Evolutionary conservation across 23 tunicate genomes (phyloP).

Genomic region (Phallusia fumigata): DNA sequence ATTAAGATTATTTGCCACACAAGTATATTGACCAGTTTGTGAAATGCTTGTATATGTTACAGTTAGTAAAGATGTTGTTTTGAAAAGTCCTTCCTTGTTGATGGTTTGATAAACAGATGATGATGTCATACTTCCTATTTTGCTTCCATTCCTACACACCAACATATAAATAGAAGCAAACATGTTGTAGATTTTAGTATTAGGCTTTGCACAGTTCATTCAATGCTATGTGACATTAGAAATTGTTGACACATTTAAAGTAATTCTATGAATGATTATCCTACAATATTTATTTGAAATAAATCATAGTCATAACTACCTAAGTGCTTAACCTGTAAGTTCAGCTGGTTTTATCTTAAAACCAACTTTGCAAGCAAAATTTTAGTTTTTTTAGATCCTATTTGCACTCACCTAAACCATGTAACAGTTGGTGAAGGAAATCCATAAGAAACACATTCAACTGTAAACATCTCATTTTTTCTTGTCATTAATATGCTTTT

Average conservation of each 20-base stretch:
- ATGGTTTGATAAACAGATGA: neutral
- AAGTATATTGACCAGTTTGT: neutral
- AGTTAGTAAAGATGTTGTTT: neutral
- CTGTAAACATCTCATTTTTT: neutral
- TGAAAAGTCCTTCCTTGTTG: neutral
- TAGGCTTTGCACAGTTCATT: no score
- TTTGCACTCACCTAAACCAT: no score
- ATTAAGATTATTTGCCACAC: neutral
- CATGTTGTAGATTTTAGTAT: no score
- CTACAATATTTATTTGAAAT: no score
- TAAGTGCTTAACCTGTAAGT: no score
- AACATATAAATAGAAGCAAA: neutral
- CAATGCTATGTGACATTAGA: no score
- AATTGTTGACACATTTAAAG: no score
- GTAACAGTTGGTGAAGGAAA: neutral
- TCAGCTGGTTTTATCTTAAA: no score
- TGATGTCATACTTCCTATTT: neutral
- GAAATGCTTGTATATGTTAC: neutral
- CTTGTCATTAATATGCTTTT: neutral
- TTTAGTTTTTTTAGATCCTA: no score
- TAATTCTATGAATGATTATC: no score
- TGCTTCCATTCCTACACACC: neutral
- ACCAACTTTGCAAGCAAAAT: no score
- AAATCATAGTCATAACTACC: no score
- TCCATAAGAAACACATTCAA: neutral